Base-by-base conservation (phyloP, 2,113 vertebrate genomes). In the Eretmochelys imbricata region DNA sequence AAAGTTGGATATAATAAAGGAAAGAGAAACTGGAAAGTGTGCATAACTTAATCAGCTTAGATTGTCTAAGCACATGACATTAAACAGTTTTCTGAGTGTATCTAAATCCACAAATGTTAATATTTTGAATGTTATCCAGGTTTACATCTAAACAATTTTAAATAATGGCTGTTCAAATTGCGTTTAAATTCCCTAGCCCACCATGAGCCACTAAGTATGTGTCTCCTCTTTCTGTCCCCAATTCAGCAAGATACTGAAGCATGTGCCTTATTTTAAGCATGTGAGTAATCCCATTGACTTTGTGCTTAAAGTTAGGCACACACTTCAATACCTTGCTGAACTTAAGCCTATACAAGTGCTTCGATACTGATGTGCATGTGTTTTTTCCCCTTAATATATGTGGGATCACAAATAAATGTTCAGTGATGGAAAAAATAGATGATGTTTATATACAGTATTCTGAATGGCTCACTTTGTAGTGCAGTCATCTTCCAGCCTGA, bases 291-390 rank as follows among this genome's bases (percentile, higher is more conserved):
- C 51, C 10, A 0, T 1, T 78, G 80, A 3, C 42, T 25, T 3
- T 81, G 8, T 9, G 2, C 89, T 79, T 94, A 38, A 85, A 4
- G 65, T 82, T 81, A 49, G 35, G 0, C n/a, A 13, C 29, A 3
- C 19, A 1, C n/a, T 72, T 72, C 65, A 72, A n/a, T 2, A 0
- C 4, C 16, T 17, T 35, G 3, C 31, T 65, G 38, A 12, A 25
- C 16, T 12, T 25, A 29, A 12, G 6, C 5, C 4, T 27, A 3
- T 6, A 19, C 2, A 3, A 24, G 31, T 22, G 22, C 22, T 31
- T 57, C 2, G 75, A 48, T 46, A 19, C 4, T 0, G 22, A 11
- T 46, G 24, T 16, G 0, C 2, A 0, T 2, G 0, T 22, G 14
- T 24, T 87, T 38, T 38, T 27, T 19, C 55, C 55, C 11, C 1